Conservation (phyloP, 1,140 invertebrate species). For the Aphidius ervi region DNA sequence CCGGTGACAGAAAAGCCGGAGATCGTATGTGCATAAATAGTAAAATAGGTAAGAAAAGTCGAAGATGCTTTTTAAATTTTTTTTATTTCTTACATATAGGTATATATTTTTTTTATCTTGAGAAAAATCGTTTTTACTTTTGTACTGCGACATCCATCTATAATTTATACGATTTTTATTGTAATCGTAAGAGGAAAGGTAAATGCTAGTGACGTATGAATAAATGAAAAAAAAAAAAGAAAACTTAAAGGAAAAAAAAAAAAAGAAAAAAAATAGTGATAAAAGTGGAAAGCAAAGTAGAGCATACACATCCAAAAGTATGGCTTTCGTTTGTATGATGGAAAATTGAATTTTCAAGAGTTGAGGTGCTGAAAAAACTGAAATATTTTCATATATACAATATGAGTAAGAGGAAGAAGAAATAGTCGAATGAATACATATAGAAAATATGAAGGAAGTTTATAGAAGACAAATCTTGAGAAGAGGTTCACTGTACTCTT, state of each 20-base stretch:
- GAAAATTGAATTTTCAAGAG: constrained; percentile 15
- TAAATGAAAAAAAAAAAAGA: background rate
- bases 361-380: background rate
- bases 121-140: too few relatives aligned
- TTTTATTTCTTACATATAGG: too few relatives aligned
- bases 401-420: background rate
- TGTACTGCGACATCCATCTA: background rate
- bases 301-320: constrained; percentile 12
- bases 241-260: background rate
- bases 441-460: constrained; percentile 11
- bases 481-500: constrained; percentile 9
- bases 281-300: background rate
- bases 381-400: background rate
- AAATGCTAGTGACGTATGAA: constrained; percentile 13
- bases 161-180: constrained; percentile 15
- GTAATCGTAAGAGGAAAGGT: constrained; percentile 11
- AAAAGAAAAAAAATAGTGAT: background rate
- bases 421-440: background rate
- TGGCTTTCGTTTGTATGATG: constrained; percentile 14
- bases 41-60: too few relatives aligned
- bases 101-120: too few relatives aligned
- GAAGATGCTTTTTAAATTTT: too few relatives aligned
- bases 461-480: constrained; percentile 16
- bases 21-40: too few relatives aligned
- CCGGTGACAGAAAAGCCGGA: too few relatives aligned